phyloP scores from a whole-genome alignment of 2,113 vertebrate species.

The Corapipo altera region DNA sequence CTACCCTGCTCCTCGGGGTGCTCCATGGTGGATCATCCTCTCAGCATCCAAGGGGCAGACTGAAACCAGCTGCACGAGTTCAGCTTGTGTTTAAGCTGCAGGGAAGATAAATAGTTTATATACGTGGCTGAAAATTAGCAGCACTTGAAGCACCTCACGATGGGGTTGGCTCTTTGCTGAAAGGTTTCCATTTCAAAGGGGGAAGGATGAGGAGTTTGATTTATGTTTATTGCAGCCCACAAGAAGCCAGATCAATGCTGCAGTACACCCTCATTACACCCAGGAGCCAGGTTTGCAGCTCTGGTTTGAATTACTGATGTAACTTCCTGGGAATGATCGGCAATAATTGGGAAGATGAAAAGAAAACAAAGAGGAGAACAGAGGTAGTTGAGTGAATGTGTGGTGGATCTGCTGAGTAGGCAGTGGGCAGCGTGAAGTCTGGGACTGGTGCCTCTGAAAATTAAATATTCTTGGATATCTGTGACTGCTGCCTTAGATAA shows the following conservation, averaged over 20 bases:
- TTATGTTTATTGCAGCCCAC: background rate
- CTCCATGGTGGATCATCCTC: background rate
- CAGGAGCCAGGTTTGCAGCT: background rate
- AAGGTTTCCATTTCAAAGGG: background rate
- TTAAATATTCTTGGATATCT: background rate
- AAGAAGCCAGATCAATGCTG: conserved; percentile 9
- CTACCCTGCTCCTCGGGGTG: background rate
- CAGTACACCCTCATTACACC: background rate
- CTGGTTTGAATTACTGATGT: conserved; percentile 47
- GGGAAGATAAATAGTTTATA: background rate
- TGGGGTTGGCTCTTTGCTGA: background rate
- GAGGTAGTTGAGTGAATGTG: background rate
- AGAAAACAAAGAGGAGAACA: background rate
- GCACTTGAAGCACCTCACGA: background rate
- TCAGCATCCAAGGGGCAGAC: background rate
- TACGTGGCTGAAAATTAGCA: background rate
- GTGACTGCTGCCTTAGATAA: background rate
- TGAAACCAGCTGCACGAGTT: background rate
- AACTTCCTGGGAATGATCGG: background rate
- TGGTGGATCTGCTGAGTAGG: background rate
- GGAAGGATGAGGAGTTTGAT: background rate
- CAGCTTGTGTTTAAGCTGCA: background rate
- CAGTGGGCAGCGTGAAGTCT: background rate
- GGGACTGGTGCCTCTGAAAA: background rate
- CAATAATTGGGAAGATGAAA: background rate